phyloP scores from a whole-genome alignment of 2,797 vertebrate genomes.

The Mormyrus proboscirostris region DNA sequence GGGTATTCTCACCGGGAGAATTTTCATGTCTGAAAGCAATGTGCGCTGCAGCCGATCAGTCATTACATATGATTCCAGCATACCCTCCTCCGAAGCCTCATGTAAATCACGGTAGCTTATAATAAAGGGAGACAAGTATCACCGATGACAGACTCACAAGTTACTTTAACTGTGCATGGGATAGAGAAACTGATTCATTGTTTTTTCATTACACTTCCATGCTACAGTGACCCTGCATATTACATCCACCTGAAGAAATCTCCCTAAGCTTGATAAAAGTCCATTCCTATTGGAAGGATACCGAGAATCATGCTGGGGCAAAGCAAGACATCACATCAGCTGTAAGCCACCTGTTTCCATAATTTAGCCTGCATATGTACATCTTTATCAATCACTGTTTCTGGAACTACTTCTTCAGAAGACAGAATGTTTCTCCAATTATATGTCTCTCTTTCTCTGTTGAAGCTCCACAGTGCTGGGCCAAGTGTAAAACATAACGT shows the following conservation, averaged over 20 bases:
- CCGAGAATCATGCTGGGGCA: conserved; percentile 23
- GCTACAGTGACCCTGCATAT: conserved; percentile 39
- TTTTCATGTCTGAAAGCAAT: conserved; percentile 22
- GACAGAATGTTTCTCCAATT: background rate
- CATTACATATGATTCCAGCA: conserved; percentile 21
- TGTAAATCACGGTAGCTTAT: conserved; percentile 31
- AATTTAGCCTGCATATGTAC: background rate
- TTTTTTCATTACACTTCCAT: background rate
- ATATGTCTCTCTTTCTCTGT: background rate
- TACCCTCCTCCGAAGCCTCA: background rate
- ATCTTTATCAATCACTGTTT: background rate
- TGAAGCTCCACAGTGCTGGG: background rate
- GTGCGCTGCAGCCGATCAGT: conserved; percentile 26
- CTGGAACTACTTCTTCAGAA: background rate
- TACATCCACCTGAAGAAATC: conserved; percentile 44
- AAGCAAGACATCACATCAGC: conserved; percentile 47
- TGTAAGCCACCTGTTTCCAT: conserved; percentile 47
- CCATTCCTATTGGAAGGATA: background rate
- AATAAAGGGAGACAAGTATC: conserved; percentile 31
- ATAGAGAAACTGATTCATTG: conserved; percentile 7
- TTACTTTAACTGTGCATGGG: conserved; percentile 22
- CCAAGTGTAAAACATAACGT: background rate
- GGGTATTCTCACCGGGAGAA: conserved; percentile 14
- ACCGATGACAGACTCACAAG: conserved; percentile 32
- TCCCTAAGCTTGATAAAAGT: conserved; percentile 31